Percentiles rank a stretch among this genome's conserved stretches.
These are phyloP conservation scores for Coptotermes formosanus DNA, from an alignment of 1,140 invertebrate species.

Conservation along the genomic window DNA sequence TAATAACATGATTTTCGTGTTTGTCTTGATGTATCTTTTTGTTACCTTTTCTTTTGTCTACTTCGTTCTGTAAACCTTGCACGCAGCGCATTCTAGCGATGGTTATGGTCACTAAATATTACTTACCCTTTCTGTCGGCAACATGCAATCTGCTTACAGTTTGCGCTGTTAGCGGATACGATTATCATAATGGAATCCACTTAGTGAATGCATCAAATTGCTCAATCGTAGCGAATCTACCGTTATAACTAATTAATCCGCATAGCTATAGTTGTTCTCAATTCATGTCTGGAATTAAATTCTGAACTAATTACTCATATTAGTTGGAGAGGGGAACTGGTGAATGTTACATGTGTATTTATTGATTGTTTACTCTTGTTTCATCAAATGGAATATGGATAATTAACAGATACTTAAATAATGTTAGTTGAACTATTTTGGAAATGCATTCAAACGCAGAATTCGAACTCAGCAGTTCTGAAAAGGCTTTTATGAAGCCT, in stretches of 20 bases:
- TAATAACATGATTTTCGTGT: neutral
- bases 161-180: neutral
- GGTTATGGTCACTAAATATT: neutral
- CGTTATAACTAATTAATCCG: conserved; percentile 8
- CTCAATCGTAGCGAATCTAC: neutral
- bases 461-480: neutral
- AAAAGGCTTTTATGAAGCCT: too few species aligned
- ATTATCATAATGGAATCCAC: conserved; percentile 3
- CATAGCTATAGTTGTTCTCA: conserved; percentile 5
- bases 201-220: conserved; percentile 2
- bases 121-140: neutral
- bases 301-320: conserved; percentile 1
- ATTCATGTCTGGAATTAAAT: neutral
- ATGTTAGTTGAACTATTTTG: neutral
- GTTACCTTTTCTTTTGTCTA: neutral
- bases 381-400: neutral
- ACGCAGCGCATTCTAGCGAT: neutral
- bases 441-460: neutral
- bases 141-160: neutral
- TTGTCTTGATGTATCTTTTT: neutral
- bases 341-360: neutral
- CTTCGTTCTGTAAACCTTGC: neutral
- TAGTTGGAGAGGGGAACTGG: neutral
- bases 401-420: neutral
- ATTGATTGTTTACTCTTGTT: neutral